Base-by-base conservation (phyloP, 2,797 vertebrate species). In the Gymnocypris eckloni region DNA sequence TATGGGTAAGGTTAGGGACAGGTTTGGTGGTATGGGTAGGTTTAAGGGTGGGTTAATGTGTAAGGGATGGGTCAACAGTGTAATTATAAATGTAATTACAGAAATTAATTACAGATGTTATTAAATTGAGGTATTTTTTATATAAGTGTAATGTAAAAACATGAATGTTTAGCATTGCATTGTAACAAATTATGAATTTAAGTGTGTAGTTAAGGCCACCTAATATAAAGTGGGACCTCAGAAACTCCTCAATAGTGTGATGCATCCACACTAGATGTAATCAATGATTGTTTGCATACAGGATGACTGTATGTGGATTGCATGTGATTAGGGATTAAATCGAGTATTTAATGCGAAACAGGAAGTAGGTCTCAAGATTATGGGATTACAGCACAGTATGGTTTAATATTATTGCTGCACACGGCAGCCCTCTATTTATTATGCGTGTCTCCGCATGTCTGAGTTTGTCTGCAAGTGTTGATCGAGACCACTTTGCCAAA, bases 321-420 rank as follows among this genome's bases (percentile, higher is more conserved):
- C 22, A 41, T n/a, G 82, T 67, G 83, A 79, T 81, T 59, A 87
- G 33, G 88, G 90, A 91, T 90, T 89, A 90, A 81, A 69, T 77
- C 37, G 41, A 66, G 85, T 87, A 80, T 90, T 88, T 76, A 52
- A 78, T 48, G 25, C 80, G 78, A 85, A 88, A 87, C 66, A 83
- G 81, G 88, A 90, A 86, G 87, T 87, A 88, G 86, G 84, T 76
- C 86, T 89, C 67, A 79, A 83, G 90, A 87, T 90, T 89, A 89
- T 73, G n/a, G 84, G 90, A 90, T 91, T 91, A 91, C 82, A 78
- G 61, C 39, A 76, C 69, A 88, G 79, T 87, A 83, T 87, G 79
- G 82, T 90, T 78, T 86, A 69, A 81, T 89, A 87, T 89, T 84
- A 54, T 67, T 77, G 48, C 48, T 39, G 73, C 25, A 54, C 41